Base-by-base conservation (phyloP, 2,888 invertebrate species). In the Anagyrus pseudococci region DNA sequence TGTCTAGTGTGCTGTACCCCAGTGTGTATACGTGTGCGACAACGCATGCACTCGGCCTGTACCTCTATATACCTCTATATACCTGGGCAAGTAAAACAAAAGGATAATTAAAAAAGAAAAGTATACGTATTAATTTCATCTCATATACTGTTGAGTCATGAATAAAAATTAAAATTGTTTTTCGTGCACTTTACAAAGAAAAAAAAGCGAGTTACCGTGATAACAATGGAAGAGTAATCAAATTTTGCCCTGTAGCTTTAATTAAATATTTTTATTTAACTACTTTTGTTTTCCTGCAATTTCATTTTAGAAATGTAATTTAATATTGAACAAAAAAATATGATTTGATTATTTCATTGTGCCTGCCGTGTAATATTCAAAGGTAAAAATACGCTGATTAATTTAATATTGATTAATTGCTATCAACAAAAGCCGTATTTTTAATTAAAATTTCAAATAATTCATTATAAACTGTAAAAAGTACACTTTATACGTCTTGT, bases 21-120 rank as follows among this genome's bases (percentile, higher is more conserved):
- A 8, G 17, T 23, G 10, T n/a, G 6, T 46, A 49, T 17, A 7
- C 46, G n/a, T 55, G 44, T 17, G 19, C 4, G 20, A 23, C 17
- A 23, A 19, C 15, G 23, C 8, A 8, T 3, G 37, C 4, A 22
- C 4, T 29, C 15, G 33, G 33, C 33, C 10, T 8, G 29, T 29
- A n/a, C n/a, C n/a, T n/a, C n/a, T n/a, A n/a, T n/a, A n/a, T n/a
- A n/a, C n/a, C n/a, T n/a, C n/a, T n/a, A n/a, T n/a, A n/a, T n/a
- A n/a, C n/a, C n/a, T n/a, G n/a, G 15, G 25, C 43, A 29, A 26
- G 43, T 23, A 44, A 54, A 41, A 55, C 22, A 26, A 29, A 47
- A 47, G 20, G 22, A 46, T 23, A 55, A 55, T 55, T 55, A 55
- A 55, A 55, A 33, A 22, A 29, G n/a, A 33, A 55, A 46, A n/a